A percentile compares a stretch with the other conserved stretches of the same genome.
Evolutionary conservation across 2,113 vertebrate genomes (phyloP).

Genomic region (Desmodus rotundus): DNA sequence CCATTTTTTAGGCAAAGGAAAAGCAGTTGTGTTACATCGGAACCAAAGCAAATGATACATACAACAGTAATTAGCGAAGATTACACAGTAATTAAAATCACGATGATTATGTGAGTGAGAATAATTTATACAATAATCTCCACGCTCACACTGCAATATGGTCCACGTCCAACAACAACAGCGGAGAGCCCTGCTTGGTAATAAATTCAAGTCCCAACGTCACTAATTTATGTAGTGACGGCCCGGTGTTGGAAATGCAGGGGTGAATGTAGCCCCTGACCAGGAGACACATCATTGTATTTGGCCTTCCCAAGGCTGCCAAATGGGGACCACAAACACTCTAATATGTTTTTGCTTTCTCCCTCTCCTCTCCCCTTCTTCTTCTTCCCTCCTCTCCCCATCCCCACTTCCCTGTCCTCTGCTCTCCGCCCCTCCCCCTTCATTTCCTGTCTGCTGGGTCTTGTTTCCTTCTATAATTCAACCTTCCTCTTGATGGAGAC

Average conservation of each 20-base stretch:
- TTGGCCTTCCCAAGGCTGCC: neutral
- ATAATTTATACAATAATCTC: constrained; percentile 81
- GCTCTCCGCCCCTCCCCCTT: too few species aligned
- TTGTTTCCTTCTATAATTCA: neutral
- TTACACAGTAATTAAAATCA: constrained; percentile 85
- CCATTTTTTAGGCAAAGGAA: constrained; percentile 65
- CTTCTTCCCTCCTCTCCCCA: neutral
- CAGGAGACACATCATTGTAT: neutral
- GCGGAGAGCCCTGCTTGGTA: neutral
- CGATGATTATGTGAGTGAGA: constrained; percentile 80
- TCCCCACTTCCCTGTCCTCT: fast-evolving
- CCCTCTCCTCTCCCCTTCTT: neutral
- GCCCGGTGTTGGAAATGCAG: neutral
- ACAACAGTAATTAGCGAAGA: constrained; percentile 84
- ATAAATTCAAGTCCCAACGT: neutral
- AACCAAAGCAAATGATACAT: constrained; percentile 82
- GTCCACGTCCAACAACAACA: constrained; percentile 60
- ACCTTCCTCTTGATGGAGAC: neutral
- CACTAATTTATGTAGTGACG: neutral
- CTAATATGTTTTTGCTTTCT: neutral
- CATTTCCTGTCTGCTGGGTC: too few species aligned
- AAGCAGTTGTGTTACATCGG: constrained; percentile 74
- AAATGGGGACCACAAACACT: neutral
- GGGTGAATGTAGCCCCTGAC: neutral
- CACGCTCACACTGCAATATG: constrained; percentile 59